Percentiles rank a stretch among this genome's conserved stretches.
Conservation (phyloP, 2,888 invertebrate genomes). For the Drosophila formosana region DNA sequence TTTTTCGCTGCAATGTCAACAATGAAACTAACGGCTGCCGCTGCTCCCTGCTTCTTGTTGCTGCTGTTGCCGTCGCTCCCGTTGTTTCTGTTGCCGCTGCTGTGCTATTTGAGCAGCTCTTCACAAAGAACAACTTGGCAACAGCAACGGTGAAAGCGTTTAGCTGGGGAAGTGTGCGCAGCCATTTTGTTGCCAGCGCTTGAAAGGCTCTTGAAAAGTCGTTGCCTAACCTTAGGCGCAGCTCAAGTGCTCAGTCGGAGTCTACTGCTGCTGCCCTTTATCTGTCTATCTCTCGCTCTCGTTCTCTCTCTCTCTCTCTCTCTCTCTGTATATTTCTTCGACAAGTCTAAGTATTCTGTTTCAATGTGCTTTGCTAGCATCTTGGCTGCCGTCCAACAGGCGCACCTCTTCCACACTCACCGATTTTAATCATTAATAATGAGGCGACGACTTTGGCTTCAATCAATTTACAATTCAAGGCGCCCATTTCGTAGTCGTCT, state of each 20-base stretch:
- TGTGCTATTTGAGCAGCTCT: conserved; percentile 74
- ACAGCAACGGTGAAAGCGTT: conserved; percentile 53
- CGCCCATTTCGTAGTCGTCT: conserved; percentile 13
- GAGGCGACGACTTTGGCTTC: conserved; percentile 62
- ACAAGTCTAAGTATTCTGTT: conserved; percentile 18
- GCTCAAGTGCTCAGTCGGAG: conserved; percentile 46
- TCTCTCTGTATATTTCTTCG: not conserved
- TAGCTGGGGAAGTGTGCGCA: conserved; percentile 50
- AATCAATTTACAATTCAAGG: conserved; percentile 78
- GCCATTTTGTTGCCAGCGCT: conserved; percentile 72
- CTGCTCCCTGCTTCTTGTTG: conserved; percentile 4
- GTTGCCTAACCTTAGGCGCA: conserved; percentile 66
- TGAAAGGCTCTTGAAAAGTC: conserved; percentile 56
- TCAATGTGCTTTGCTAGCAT: conserved; percentile 20
- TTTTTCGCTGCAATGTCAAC: conserved; percentile 73
- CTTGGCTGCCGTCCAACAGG: conserved; percentile 41
- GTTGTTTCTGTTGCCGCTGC: conserved; percentile 56
- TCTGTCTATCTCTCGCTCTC: not conserved
- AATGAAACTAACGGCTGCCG: conserved; percentile 71
- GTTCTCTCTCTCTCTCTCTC: not conserved
- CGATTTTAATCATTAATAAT: conserved; percentile 74
- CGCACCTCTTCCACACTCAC: conserved; percentile 7
- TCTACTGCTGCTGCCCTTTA: conserved; percentile 1
- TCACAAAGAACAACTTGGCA: conserved; percentile 75
- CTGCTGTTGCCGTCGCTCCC: conserved; percentile 30